Percentiles rank a stretch among this genome's conserved stretches.
Evolutionary conservation across 2,113 vertebrate genomes (phyloP).

Genomic region (Corynorhinus townsendii): DNA sequence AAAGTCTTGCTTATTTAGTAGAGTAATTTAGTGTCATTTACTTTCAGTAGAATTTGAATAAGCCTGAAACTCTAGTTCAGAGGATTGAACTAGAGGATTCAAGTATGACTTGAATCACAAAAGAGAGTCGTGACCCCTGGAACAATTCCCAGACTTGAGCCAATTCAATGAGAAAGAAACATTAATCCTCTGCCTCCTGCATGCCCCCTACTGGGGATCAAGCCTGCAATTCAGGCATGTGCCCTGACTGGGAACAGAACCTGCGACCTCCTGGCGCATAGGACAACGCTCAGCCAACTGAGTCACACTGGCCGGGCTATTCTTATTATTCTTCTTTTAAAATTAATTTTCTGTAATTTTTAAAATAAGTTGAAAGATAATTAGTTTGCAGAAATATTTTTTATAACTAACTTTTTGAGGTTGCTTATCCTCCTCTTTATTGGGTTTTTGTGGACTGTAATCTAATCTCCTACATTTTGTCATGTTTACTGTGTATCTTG

Average conservation of each 20-base stretch:
- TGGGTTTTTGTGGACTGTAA: not conserved
- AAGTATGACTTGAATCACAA: not conserved
- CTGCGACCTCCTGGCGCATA: too few relatives aligned
- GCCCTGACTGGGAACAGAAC: too few relatives aligned
- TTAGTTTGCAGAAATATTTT: not conserved
- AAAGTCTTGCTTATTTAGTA: not conserved
- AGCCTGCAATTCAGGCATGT: too few relatives aligned
- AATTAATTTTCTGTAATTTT: not conserved
- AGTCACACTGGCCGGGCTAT: not conserved
- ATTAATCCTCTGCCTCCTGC: too few relatives aligned
- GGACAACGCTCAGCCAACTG: too few relatives aligned
- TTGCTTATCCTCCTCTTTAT: not conserved
- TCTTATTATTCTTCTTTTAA: not conserved
- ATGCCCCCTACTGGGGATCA: too few relatives aligned
- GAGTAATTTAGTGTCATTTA: not conserved
- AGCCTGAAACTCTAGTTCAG: not conserved
- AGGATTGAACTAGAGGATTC: too few relatives aligned
- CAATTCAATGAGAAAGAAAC: not conserved
- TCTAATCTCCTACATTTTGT: not conserved
- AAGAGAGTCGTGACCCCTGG: not conserved
- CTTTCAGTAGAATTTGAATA: not conserved
- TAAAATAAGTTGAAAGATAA: not conserved
- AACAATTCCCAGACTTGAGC: not conserved
- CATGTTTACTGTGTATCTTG: not conserved
- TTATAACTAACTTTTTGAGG: not conserved